These are phyloP conservation scores for Heliconius melpomene DNA, from an alignment of 1,140 invertebrate genomes.

Conservation along the genomic window DNA sequence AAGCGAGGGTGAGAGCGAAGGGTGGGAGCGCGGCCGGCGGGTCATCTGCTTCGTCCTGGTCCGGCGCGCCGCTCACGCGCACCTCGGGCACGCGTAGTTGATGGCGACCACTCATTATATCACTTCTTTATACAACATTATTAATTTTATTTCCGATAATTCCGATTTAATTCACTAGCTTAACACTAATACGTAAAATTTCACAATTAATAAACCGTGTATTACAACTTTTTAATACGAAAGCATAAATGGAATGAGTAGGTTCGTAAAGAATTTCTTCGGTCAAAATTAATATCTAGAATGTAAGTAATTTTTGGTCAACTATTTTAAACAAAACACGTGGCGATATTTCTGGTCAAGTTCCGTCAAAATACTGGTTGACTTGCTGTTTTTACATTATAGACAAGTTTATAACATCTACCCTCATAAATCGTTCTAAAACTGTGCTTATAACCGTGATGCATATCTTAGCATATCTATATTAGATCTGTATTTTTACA, in stretches of 20 bases:
- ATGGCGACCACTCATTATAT: conserved; percentile 67
- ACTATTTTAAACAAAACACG: not conserved
- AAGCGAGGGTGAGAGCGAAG: conserved; percentile 68
- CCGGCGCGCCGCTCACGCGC: conserved; percentile 67
- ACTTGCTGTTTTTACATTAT: not conserved
- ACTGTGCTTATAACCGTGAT: not conserved
- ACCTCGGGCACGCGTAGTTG: conserved; percentile 71
- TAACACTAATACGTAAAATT: not conserved
- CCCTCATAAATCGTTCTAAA: not conserved
- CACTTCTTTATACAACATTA: conserved; percentile 36
- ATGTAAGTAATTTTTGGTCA: not conserved
- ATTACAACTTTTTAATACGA: not conserved
- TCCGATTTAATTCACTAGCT: not conserved
- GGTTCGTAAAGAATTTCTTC: not conserved
- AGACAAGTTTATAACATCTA: not conserved
- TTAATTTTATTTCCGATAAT: conserved; percentile 10
- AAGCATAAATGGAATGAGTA: conserved; percentile 51
- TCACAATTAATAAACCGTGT: not conserved
- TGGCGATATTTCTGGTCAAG: not conserved
- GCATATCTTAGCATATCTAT: no score
- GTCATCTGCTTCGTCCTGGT: conserved; percentile 59
- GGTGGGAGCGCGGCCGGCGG: conserved; percentile 64
- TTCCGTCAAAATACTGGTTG: not conserved
- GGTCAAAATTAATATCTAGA: not conserved
- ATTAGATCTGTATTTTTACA: no score